phyloP scores from a whole-genome alignment of 2,113 vertebrate species.

The Opisthocomus hoazin region DNA sequence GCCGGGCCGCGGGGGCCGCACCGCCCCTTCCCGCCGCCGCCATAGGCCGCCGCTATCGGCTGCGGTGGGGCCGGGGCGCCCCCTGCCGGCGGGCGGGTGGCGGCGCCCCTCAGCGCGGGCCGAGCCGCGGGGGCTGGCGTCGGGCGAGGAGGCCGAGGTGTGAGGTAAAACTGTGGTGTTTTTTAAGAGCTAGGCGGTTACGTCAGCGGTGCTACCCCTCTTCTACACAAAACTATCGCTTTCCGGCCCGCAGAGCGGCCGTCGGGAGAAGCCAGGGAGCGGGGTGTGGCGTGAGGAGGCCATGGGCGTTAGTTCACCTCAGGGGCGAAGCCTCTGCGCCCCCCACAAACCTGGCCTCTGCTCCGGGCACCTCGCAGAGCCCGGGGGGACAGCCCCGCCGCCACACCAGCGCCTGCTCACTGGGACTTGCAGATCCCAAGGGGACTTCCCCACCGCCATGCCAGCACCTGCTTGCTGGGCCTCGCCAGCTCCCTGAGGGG shows the following conservation, averaged over 20 bases:
- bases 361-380: fast-evolving
- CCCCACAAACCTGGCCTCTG: not conserved
- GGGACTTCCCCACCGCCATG: no score
- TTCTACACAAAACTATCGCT: fast-evolving
- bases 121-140: no score
- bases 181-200: not conserved
- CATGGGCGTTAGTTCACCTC: no score
- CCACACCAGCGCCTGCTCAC: no score
- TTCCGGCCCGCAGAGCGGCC: not conserved
- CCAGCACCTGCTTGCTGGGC: no score
- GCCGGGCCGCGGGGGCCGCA: no score
- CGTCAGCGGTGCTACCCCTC: no score
- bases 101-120: not conserved
- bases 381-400: fast-evolving
- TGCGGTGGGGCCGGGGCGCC: not conserved
- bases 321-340: not conserved
- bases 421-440: no score
- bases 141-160: no score
- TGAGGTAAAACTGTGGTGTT: fast-evolving
- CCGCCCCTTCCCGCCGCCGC: not conserved
- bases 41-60: not conserved
- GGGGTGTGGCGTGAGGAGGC: no score
- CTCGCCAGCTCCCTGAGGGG: no score
- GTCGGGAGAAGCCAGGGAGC: no score
- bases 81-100: not conserved